Base-by-base conservation (phyloP, 2,888 invertebrate genomes). In the Neria commutata region DNA sequence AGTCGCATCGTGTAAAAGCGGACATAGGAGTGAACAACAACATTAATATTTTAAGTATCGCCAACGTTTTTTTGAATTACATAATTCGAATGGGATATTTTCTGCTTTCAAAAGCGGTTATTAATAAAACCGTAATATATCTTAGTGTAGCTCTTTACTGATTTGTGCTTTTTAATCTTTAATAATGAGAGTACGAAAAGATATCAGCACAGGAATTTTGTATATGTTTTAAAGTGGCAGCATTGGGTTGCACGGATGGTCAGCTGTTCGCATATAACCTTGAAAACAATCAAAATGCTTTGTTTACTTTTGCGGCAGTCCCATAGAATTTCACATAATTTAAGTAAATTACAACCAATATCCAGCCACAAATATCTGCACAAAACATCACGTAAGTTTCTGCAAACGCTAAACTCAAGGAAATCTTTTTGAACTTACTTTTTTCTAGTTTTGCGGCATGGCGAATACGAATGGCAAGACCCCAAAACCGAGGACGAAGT, bases 401-500 rank as follows among this genome's bases (percentile, higher is more conserved):
- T 16, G 1, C 6, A 23, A 8, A 54, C 23, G 65, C 73, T 68
- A 61, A n/a, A 29, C 6, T 29, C 11, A 29, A 6, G 67, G 70
- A 71, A 73, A 71, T 73, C 60, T 3, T 14, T 16, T 19, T 49
- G 6, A 34, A n/a, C 17, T 42, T 42, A 42, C 5, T 10, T 25
- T 24, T 55, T 61, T 64, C 14, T 61, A 79, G 79, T 37, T 11
- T 52, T 70, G 26, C 65, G 65, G 24, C 91, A 91, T 75, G 91
- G 91, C n/a, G 91, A 91, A 83, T 96, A 90, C 80, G 97, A 97
- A 84, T 92, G 90, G 89, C 87, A 94, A 82, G 95, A 97, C 80
- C 94, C 97, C 3, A 92, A 92, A 81, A 89, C 91, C 1, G 91
- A 92, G 72, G 91, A 92, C 70, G 95, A 97, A 86, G 86, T 96